Percentiles rank a stretch among this genome's conserved stretches.
Evolutionary conservation across 2,888 invertebrate species (phyloP).

Genomic region (Drosophila borborema): DNA sequence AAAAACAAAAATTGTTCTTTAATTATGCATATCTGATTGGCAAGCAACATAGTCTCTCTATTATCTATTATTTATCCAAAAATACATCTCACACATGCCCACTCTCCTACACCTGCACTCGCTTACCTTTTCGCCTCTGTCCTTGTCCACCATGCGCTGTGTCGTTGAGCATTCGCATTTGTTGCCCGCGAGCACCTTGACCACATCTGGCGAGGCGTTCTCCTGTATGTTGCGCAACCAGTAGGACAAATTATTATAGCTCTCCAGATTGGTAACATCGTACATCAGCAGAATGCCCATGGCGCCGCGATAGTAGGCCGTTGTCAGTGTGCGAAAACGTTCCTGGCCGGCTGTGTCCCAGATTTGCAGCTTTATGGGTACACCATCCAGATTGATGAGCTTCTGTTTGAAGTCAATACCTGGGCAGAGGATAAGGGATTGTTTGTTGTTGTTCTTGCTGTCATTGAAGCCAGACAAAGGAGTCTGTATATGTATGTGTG

Average conservation of each 20-base stretch:
- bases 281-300: slow-evolving; percentile 97
- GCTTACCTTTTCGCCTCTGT: slow-evolving; percentile 92
- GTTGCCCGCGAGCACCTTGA: slow-evolving; percentile 93
- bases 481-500: background rate
- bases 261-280: slow-evolving; percentile 94
- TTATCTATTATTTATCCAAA: background rate
- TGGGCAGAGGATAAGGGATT: slow-evolving; percentile 74
- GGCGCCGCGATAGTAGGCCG: slow-evolving; percentile 95
- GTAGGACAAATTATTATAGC: slow-evolving; percentile 95
- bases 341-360: slow-evolving; percentile 94
- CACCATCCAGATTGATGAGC: slow-evolving; percentile 94
- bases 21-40: background rate
- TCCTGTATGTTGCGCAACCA: slow-evolving; percentile 96
- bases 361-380: slow-evolving; percentile 89
- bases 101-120: background rate
- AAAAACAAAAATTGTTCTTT: background rate
- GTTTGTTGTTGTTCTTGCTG: slow-evolving; percentile 4
- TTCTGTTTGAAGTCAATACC: slow-evolving; percentile 96
- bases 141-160: slow-evolving; percentile 91
- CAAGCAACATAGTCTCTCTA: background rate
- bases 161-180: slow-evolving; percentile 92
- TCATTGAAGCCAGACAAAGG: slow-evolving; percentile 31
- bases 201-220: slow-evolving; percentile 95
- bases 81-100: background rate
- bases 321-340: slow-evolving; percentile 90